A percentile compares a stretch with the other conserved stretches of the same genome.
These are phyloP conservation scores for Mormoops blainvillei DNA, from an alignment of 2,113 vertebrate genomes.

Conservation along the genomic window DNA sequence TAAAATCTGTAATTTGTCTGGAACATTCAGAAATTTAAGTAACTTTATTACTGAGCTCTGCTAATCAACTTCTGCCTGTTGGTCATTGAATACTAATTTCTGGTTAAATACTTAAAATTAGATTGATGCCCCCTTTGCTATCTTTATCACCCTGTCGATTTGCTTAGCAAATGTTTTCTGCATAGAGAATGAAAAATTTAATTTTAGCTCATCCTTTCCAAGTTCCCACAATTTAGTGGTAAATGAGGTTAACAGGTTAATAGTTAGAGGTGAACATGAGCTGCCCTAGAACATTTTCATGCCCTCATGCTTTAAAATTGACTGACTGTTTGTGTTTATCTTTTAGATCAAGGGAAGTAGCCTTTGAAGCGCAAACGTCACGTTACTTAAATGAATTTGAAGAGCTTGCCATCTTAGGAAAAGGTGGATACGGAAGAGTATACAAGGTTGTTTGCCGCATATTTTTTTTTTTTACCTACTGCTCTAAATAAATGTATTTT, in stretches of 20 bases:
- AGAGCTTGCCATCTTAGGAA: slow-evolving; percentile 88
- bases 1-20: background rate
- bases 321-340: slow-evolving; percentile 16
- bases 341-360: slow-evolving; percentile 85
- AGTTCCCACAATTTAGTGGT: background rate
- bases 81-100: background rate
- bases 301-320: background rate
- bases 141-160: background rate
- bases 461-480: background rate
- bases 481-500: background rate
- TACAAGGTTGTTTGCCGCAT: slow-evolving; percentile 86
- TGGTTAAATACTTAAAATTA: background rate
- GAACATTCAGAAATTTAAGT: background rate
- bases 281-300: background rate
- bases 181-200: background rate
- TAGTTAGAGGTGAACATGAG: background rate
- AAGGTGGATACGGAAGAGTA: slow-evolving; percentile 95
- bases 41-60: background rate
- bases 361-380: slow-evolving; percentile 93
- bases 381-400: slow-evolving; percentile 97
- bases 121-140: background rate
- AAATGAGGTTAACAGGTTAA: background rate
- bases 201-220: background rate
- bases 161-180: background rate
- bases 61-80: background rate